These are phyloP conservation scores for Plumapathes pennacea DNA, from an alignment of 92 coral and sea anemone species.

Conservation along the genomic window DNA sequence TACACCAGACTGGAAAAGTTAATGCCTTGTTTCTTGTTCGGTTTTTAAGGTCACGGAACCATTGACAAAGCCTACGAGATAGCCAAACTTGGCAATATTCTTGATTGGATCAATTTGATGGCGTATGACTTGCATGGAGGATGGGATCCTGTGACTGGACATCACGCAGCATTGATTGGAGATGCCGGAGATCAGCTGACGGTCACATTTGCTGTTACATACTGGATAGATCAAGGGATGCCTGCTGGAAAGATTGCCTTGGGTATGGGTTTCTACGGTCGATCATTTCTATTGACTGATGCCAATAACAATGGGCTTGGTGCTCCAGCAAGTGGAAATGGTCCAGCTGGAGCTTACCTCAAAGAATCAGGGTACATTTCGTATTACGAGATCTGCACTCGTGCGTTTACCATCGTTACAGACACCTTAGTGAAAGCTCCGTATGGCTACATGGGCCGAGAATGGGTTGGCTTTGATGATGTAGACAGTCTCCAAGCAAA, in stretches of 20 bases:
- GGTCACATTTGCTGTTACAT: conserved; percentile 63
- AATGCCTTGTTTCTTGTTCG: too few relatives aligned
- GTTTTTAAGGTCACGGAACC: too few relatives aligned
- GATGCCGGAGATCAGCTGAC: conserved; percentile 58
- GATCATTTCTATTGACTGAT: conserved; percentile 51
- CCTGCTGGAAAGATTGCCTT: conserved; percentile 75
- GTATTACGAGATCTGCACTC: conserved; percentile 71
- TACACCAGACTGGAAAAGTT: too few relatives aligned
- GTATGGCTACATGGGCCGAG: conserved; percentile 69
- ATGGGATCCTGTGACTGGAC: conserved; percentile 75
- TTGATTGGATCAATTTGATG: conserved; percentile 90
- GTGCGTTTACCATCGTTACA: conserved; percentile 50
- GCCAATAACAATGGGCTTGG: conserved; percentile 59
- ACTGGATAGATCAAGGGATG: conserved; percentile 72
- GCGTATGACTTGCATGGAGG: conserved; percentile 85
- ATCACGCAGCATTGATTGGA: conserved; percentile 81
- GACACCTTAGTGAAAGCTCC: conserved; percentile 60
- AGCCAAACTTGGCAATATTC: conserved; percentile 62
- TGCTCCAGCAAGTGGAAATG: conserved; percentile 54
- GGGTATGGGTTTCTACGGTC: conserved; percentile 76
- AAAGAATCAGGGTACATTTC: conserved; percentile 61
- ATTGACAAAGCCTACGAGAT: conserved; percentile 58
- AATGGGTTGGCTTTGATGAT: conserved; percentile 81
- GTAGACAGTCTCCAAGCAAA: conserved; percentile 53
- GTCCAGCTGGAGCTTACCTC: conserved; percentile 56